Base-by-base conservation (phyloP, 2,113 vertebrate genomes). In the Oncorhynchus masou region DNA sequence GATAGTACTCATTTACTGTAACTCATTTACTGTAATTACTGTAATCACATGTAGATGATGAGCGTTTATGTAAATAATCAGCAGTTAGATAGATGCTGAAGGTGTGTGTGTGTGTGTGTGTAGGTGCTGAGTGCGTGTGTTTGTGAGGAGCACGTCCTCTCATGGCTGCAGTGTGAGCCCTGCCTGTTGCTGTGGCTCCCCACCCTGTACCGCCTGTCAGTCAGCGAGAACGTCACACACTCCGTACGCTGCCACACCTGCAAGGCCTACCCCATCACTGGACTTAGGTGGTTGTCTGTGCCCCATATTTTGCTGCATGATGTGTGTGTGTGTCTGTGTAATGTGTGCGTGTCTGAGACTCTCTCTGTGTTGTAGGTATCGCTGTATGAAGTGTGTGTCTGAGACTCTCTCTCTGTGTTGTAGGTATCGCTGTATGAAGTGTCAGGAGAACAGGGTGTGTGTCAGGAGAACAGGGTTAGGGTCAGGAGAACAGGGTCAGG, bases 131-230 rank as follows among this genome's bases (percentile, higher is more conserved):
- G 64, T n/a, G n/a, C 64, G 9, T 9, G 81, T 69, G 78, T 94
- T 79, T 86, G 79, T 34, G 88, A 92, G 84, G 91, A 93, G 67
- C 90, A 89, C 82, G 93, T 94, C 75, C n/a, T 92, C 0, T 83
- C 82, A 60, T 96, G 95, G 93, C 80, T 93, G 45, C 88, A 80
- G 71, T 90, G 88, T 0, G 93, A 94, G 31, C 92, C 94, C 24
- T 81, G 80, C 65, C 72, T 94, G 83, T 86, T 95, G 15, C 86
- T 92, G 13, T 95, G 93, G 92, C 83, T 95, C 7, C 93, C 93
- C 15, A 91, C 87, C 0, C 91, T 92, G 75, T 85, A 92, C 84
- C 86, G 83, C 71, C 60, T 94, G 73, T 92, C 89, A 62, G 87
- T 69, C 64, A 83, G 88, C 0, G 87, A 92, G 78, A 87, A 57